These are phyloP conservation scores for Astatoreochromis straeleni DNA, from an alignment of 2,113 vertebrate genomes.

Conservation along the genomic window DNA sequence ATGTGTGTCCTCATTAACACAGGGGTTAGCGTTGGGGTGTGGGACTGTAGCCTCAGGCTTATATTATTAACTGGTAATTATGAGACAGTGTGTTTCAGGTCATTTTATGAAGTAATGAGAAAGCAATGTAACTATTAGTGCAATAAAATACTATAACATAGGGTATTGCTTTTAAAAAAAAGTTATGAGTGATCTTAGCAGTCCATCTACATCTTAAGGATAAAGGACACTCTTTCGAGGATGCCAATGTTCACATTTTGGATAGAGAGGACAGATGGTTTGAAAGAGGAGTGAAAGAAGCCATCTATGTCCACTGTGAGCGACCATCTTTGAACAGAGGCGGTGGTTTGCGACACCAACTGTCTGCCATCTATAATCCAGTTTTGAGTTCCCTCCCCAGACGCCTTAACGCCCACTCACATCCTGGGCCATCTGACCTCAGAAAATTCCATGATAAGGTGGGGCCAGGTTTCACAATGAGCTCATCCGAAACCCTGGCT, in stretches of 20 bases:
- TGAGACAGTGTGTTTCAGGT: not conserved
- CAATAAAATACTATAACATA: not conserved
- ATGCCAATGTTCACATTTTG: not conserved
- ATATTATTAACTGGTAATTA: not conserved
- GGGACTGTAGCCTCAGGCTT: not conserved
- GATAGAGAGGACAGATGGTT: not conserved
- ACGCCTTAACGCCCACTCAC: accelerated
- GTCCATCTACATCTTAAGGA: not conserved
- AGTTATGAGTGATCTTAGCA: not conserved
- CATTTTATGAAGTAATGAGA: not conserved
- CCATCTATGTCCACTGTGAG: not conserved
- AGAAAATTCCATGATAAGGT: not conserved
- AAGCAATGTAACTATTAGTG: not conserved
- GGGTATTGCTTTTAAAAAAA: not conserved
- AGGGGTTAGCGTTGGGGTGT: not conserved
- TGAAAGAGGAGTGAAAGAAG: not conserved
- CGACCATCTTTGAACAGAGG: not conserved
- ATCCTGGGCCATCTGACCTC: not conserved
- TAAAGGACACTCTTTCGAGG: not conserved
- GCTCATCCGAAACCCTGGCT: accelerated
- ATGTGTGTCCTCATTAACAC: not conserved
- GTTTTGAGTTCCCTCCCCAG: not conserved
- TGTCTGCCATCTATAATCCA: not conserved
- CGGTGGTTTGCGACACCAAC: accelerated
- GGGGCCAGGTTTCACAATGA: not conserved